Evolutionary conservation across 2,113 vertebrate species (phyloP).

Genomic region (Edolisoma coerulescens): DNA sequence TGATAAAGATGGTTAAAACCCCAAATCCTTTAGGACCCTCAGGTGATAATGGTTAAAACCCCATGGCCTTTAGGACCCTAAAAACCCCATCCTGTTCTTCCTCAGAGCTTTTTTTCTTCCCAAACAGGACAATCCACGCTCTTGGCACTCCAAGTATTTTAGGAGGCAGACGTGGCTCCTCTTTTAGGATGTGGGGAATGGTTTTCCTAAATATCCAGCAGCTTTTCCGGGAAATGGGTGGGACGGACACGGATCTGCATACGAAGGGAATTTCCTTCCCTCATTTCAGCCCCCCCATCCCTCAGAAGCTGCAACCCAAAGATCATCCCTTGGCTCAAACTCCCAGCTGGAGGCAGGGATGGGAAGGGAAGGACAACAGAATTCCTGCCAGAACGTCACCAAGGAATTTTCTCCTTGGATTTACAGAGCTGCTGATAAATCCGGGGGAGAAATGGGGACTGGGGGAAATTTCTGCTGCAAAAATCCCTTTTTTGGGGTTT

Average conservation of each 20-base stretch:
- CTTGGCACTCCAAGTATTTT: not conserved
- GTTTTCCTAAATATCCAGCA: not conserved
- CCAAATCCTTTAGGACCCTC: not conserved
- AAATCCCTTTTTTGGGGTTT: not conserved
- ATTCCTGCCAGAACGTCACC: not conserved
- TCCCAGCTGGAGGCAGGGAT: not conserved
- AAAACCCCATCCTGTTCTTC: fast-evolving
- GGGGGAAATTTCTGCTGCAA: not conserved
- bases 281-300: not conserved
- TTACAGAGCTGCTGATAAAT: not conserved
- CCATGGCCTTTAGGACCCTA: not conserved
- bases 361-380: not conserved
- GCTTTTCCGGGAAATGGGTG: not conserved
- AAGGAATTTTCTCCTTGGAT: not conserved
- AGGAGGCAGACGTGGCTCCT: not conserved
- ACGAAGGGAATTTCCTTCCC: not conserved
- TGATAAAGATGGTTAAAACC: not conserved
- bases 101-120: not conserved
- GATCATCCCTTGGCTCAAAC: not conserved
- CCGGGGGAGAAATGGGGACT: not conserved
- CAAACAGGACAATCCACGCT: not conserved
- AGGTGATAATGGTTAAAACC: not conserved
- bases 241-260: fast-evolving
- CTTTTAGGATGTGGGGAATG: not conserved
- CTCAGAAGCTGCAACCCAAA: not conserved